Percentiles rank a stretch among this genome's conserved stretches.
These are phyloP conservation scores for Drosophila anomelani DNA, from an alignment of 2,888 invertebrate genomes.

Conservation along the genomic window DNA sequence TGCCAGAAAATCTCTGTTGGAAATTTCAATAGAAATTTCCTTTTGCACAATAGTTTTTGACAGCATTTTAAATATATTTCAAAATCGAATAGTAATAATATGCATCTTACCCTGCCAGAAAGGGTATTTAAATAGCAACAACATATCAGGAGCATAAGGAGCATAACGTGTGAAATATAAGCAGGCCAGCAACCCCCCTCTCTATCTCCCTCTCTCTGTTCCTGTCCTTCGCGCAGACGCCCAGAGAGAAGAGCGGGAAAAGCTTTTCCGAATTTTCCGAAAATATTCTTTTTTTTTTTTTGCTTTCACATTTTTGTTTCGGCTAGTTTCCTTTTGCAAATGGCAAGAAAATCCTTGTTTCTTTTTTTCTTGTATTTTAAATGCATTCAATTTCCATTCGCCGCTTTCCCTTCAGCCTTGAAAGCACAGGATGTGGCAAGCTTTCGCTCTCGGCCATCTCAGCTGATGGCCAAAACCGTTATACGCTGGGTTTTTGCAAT, in stretches of 20 bases:
- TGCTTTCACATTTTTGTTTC: slow-evolving; percentile 1
- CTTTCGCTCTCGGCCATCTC: slow-evolving; percentile 6
- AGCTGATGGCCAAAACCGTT: slow-evolving; percentile 32
- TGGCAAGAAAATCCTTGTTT: neutral
- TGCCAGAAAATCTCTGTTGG: fast-evolving
- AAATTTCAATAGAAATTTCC: neutral
- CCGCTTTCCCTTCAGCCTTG: slow-evolving; percentile 14
- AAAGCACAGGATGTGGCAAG: slow-evolving; percentile 29
- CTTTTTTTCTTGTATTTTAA: neutral
- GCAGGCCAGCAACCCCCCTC: slow-evolving; percentile 28
- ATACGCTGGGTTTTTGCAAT: slow-evolving; percentile 34
- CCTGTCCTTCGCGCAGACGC: slow-evolving; percentile 56
- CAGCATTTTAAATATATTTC: neutral
- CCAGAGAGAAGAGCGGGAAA: slow-evolving; percentile 33
- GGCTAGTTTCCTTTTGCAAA: slow-evolving; percentile 7
- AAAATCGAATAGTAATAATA: neutral
- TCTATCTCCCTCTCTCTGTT: neutral
- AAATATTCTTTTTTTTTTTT: neutral
- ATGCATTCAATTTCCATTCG: slow-evolving; percentile 21
- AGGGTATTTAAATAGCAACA: slow-evolving; percentile 8
- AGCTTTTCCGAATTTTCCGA: slow-evolving; percentile 41
- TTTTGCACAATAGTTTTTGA: neutral
- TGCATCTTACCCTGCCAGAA: neutral
- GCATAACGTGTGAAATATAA: slow-evolving; percentile 62
- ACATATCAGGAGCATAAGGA: slow-evolving; percentile 30